Evolutionary conservation across 2,797 vertebrate genomes (phyloP).

Genomic region (Hippocampus kuda): DNA sequence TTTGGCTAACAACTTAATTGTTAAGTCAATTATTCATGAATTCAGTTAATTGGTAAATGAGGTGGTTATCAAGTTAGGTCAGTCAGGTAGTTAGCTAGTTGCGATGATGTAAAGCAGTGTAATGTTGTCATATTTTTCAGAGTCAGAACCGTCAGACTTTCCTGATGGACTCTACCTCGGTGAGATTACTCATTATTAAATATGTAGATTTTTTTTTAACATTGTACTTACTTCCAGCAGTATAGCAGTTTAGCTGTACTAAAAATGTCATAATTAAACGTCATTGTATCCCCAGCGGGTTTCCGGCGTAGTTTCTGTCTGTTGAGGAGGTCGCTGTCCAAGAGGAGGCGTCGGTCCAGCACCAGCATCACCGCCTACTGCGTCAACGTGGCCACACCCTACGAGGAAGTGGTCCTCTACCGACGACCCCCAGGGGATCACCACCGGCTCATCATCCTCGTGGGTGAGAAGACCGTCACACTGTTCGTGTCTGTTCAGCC

Average conservation of each 20-base stretch:
- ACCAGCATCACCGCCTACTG: slow-evolving; percentile 26
- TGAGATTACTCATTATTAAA: slow-evolving; percentile 22
- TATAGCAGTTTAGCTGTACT: neutral
- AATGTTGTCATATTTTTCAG: slow-evolving; percentile 57
- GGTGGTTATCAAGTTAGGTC: neutral
- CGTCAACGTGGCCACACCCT: slow-evolving; percentile 61
- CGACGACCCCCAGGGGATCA: slow-evolving; percentile 70
- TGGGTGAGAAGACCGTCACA: slow-evolving; percentile 62
- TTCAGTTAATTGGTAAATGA: neutral
- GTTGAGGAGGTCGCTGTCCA: slow-evolving; percentile 69
- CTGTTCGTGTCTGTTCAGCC: too few relatives aligned
- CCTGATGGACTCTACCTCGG: slow-evolving; percentile 60
- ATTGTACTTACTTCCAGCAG: neutral
- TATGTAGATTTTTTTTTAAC: neutral
- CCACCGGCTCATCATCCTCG: slow-evolving; percentile 75
- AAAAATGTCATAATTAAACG: neutral
- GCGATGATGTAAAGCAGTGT: neutral
- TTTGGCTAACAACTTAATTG: too few relatives aligned
- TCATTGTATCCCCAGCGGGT: slow-evolving; percentile 64
- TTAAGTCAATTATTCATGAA: neutral
- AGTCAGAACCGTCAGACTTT: slow-evolving; percentile 56
- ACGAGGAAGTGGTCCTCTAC: slow-evolving; percentile 81
- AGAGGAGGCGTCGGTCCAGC: slow-evolving; percentile 54
- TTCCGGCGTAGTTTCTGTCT: slow-evolving; percentile 82
- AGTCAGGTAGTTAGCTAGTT: neutral